Conservation (phyloP, 2,113 vertebrate genomes). For the Synchiropus splendidus region DNA sequence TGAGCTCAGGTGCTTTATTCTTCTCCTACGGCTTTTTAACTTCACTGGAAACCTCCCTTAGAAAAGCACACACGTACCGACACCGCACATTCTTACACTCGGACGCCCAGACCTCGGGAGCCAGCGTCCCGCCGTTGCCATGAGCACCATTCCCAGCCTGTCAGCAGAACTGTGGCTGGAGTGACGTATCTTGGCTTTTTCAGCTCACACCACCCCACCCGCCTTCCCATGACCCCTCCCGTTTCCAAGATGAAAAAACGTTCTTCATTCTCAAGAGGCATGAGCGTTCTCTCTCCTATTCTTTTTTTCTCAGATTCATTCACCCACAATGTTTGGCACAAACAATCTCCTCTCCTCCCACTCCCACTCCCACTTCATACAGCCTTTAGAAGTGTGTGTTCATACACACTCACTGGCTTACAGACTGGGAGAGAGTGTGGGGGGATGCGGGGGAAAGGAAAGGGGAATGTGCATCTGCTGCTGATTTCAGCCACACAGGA, state of each 20-base stretch:
- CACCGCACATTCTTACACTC: conserved; percentile 1
- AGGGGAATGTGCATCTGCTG: conserved; percentile 29
- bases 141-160: too few relatives aligned
- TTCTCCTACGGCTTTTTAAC: conserved; percentile 3
- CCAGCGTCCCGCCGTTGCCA: too few relatives aligned
- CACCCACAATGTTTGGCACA: conserved; percentile 50
- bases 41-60: background rate
- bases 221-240: conserved; percentile 10
- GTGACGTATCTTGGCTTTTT: too few relatives aligned
- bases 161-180: too few relatives aligned
- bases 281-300: conserved; percentile 35
- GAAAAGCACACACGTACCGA: too few relatives aligned
- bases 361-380: conserved; percentile 39
- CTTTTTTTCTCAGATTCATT: conserved; percentile 46
- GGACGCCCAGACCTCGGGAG: conserved; percentile 4
- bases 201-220: conserved; percentile 28
- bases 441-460: background rate
- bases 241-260: too few relatives aligned
- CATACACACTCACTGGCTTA: conserved; percentile 15
- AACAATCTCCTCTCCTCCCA: conserved; percentile 41
- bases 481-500: conserved; percentile 28
- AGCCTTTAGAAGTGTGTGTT: conserved; percentile 29
- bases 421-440: conserved; percentile 8
- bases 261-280: conserved; percentile 36
- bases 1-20: conserved; percentile 23